Conservation (phyloP, 1,140 invertebrate genomes). For the Sitophilus oryzae region DNA sequence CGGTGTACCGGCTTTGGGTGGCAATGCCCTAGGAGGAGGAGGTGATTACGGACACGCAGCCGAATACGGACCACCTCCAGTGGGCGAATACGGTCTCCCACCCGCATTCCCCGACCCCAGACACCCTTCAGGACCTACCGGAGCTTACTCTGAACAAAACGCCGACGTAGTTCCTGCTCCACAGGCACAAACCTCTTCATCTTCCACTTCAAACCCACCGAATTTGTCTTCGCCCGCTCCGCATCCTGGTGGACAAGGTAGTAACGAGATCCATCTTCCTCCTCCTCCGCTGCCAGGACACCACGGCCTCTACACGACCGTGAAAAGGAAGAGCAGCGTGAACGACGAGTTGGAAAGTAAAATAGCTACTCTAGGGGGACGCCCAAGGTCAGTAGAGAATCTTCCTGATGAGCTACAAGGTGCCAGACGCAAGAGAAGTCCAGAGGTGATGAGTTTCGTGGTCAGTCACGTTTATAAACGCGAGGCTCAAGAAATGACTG, state of each 20-base stretch:
- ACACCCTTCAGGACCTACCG: conserved; percentile 71
- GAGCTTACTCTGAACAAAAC: conserved; percentile 75
- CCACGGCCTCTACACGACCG: conserved; percentile 68
- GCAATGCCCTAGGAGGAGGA: conserved; percentile 48
- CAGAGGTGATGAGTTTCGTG: conserved; percentile 54
- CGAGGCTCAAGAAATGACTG: conserved; percentile 86
- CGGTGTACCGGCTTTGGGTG: conserved; percentile 58
- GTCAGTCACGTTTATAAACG: conserved; percentile 74
- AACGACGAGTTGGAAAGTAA: conserved; percentile 68
- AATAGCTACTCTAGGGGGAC: conserved; percentile 71
- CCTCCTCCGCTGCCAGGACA: conserved; percentile 75
- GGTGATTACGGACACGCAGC: conserved; percentile 62
- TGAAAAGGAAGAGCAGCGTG: conserved; percentile 71
- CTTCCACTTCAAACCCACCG: conserved; percentile 60
- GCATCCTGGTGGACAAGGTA: conserved; percentile 39
- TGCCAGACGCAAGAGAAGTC: conserved; percentile 55
- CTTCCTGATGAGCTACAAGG: conserved; percentile 65
- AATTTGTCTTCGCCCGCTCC: conserved; percentile 60
- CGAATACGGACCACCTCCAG: conserved; percentile 63
- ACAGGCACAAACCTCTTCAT: conserved; percentile 63
- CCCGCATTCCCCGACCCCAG: conserved; percentile 75
- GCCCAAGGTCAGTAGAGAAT: conserved; percentile 75
- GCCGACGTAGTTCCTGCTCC: conserved; percentile 72
- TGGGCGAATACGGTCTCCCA: conserved; percentile 65
- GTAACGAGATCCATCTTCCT: conserved; percentile 64